Percentiles rank a stretch among this genome's conserved stretches.
These are phyloP conservation scores for Scomber colias DNA, from an alignment of 2,113 vertebrate genomes.

Conservation along the genomic window DNA sequence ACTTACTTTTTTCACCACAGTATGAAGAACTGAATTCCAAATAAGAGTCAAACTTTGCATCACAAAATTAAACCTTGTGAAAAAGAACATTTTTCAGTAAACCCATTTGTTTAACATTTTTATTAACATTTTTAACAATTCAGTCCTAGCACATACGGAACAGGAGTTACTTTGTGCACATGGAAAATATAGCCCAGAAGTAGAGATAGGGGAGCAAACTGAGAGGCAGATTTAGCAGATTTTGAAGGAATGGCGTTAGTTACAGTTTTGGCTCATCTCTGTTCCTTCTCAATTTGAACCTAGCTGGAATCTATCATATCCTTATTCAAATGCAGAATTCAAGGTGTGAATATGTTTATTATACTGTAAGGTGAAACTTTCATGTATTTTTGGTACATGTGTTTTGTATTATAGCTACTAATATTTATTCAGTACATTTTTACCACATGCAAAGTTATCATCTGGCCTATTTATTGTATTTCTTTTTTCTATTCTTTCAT, in stretches of 20 bases:
- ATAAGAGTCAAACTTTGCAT: slow-evolving; percentile 33
- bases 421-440: slow-evolving; percentile 6
- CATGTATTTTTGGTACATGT: not conserved
- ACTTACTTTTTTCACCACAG: not conserved
- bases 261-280: not conserved
- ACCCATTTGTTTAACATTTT: not conserved
- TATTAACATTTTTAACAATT: slow-evolving; percentile 1
- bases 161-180: slow-evolving; percentile 22
- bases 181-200: slow-evolving; percentile 17
- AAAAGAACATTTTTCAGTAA: slow-evolving; percentile 1
- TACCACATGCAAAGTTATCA: not conserved
- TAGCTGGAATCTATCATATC: not conserved
- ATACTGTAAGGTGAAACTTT: not conserved
- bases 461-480: not conserved
- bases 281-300: not conserved
- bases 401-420: not conserved
- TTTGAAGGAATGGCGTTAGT: not conserved
- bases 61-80: slow-evolving; percentile 35
- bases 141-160: not conserved
- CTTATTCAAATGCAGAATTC: not conserved
- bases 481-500: slow-evolving; percentile 1
- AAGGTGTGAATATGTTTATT: not conserved
- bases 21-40: slow-evolving; percentile 9
- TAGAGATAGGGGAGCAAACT: not conserved
- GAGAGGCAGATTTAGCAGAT: not conserved